Evolutionary conservation across 2,797 vertebrate species (phyloP), one percentile per base, ranked within the genome.

Genomic region (Alcedo quadribrachys): DNA sequence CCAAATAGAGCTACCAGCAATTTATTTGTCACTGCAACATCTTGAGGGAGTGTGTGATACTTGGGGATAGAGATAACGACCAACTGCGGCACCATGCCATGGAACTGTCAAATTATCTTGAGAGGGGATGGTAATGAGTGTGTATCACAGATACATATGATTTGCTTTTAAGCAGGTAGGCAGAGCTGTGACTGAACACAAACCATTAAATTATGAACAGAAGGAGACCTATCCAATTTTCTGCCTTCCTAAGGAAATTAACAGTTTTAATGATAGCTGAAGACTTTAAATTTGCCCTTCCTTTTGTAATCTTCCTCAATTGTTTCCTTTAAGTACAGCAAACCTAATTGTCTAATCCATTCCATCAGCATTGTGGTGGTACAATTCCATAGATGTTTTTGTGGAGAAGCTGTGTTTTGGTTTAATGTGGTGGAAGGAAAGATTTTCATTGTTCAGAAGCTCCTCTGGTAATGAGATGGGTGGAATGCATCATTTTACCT

Each of bases 161-260:
- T 90, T 88, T 80, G 32, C 66, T 92, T 92, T 92, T 94, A 92
- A 95, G 81, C 81, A 85, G 91, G 93, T 93, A 96, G 88, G 87
- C 91, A 96, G 81, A 65, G 54, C 90, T 93, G 65, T 87, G 86
- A 69, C 76, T 83, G 85, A 96, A 90, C 87, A 93, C 78, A 90
- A 92, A 76, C 54, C 54, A 73, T 89, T 85, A 94, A 89, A 93
- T 89, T 78, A 69, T 35, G 79, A 94, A 94, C 84, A 89, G 91
- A 94, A 93, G 85, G 87, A 95, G 42, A 87, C 37, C 9, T 87
- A 93, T 93, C 88, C 76, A 87, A 94, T 94, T 89, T 95, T 96
- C 79, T 91, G 88, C 73, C 73, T 96, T 92, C 69, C 81, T 80
- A 75, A 87, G 73, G 92, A 94, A 92, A 93, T 85, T 42, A 89